Percentiles rank a stretch among this genome's conserved stretches.
Conservation (phyloP, 2,113 vertebrate genomes). For the Thomomys bottae region DNA sequence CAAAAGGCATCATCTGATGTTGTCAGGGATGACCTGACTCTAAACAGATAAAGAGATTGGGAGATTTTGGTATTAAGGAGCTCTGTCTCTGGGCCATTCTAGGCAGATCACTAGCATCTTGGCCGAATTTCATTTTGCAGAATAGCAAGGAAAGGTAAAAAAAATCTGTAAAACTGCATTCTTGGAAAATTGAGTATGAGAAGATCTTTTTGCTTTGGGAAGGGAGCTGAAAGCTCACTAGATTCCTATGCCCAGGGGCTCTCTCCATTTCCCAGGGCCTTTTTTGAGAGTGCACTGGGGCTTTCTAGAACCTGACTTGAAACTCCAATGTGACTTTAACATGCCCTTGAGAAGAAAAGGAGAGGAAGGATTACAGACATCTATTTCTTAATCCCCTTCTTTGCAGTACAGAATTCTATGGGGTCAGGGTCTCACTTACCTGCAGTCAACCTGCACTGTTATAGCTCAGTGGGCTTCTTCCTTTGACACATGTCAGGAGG, state of each 20-base stretch:
- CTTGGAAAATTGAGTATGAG: slow-evolving; percentile 28
- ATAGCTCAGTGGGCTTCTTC: not conserved
- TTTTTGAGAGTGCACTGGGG: not conserved
- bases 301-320: not conserved
- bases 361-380: not conserved
- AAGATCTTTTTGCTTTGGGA: not conserved
- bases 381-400: not conserved
- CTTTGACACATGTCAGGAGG: not conserved
- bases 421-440: not conserved
- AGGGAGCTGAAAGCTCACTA: not conserved
- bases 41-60: not conserved
- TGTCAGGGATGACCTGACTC: not conserved
- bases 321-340: not conserved
- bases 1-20: not conserved
- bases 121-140: not conserved
- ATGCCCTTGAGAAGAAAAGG: not conserved
- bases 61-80: not conserved
- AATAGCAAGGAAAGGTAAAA: not conserved
- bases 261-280: not conserved
- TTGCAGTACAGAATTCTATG: not conserved
- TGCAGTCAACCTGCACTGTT: not conserved
- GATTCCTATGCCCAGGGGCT: not conserved
- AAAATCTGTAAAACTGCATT: slow-evolving; percentile 10
- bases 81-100: not conserved
- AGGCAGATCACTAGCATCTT: not conserved